Conservation (phyloP, 2,113 vertebrate genomes). For the Cyprinodon variegatus region DNA sequence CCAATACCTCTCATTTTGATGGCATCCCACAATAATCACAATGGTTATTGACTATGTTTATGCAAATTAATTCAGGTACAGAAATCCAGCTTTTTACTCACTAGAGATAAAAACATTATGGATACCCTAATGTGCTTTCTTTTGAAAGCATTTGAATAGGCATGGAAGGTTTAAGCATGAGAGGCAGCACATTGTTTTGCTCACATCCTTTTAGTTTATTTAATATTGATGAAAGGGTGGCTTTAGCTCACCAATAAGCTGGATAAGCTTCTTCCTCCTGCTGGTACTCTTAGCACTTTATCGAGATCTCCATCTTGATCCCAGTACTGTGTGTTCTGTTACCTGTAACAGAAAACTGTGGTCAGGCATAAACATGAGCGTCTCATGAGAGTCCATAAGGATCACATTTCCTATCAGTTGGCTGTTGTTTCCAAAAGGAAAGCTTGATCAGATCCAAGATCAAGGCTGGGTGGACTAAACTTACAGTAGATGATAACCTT, state of each 20-base stretch:
- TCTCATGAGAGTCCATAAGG: constrained; percentile 41
- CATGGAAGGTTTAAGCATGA: background rate
- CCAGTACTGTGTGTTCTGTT: constrained; percentile 39
- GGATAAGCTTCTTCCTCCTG: constrained; percentile 39
- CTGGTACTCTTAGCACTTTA: constrained; percentile 19
- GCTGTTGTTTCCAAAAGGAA: constrained; percentile 30
- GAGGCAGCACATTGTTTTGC: background rate
- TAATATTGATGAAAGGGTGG: constrained; percentile 34
- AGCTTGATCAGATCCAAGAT: constrained; percentile 19
- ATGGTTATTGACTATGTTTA: too few relatives aligned
- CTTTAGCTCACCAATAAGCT: constrained; percentile 4
- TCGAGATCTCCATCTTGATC: constrained; percentile 42
- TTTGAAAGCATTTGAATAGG: background rate
- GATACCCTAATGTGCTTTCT: background rate
- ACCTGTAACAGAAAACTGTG: constrained; percentile 47
- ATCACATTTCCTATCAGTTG: constrained; percentile 30
- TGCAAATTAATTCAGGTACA: too few relatives aligned
- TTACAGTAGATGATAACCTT: background rate
- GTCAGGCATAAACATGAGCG: constrained; percentile 48
- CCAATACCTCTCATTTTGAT: too few relatives aligned
- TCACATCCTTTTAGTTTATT: constrained; percentile 47
- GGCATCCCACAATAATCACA: too few relatives aligned
- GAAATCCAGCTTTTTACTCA: too few relatives aligned
- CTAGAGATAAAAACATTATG: background rate
- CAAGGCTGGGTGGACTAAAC: constrained; percentile 1